Evolutionary conservation across 1,140 invertebrate species (phyloP).

Genomic region (Papilio machaon): DNA sequence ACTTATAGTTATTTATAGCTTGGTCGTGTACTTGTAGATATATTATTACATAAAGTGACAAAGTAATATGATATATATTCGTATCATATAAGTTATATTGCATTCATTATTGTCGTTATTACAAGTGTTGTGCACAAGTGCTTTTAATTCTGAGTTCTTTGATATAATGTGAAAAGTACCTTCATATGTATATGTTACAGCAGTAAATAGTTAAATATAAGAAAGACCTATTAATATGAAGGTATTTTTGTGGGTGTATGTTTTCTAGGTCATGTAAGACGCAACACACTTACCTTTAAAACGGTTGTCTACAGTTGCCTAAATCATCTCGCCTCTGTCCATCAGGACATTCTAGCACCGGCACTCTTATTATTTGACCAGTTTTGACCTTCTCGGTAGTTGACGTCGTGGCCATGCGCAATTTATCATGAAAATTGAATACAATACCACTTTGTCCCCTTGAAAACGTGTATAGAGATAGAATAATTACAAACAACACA

Average conservation of each 20-base stretch:
- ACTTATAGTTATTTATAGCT: constrained; percentile 7
- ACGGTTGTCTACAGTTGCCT: constrained; percentile 57
- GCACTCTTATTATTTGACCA: constrained; percentile 67
- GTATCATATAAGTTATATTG: background rate
- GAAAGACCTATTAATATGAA: background rate
- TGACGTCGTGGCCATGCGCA: constrained; percentile 55
- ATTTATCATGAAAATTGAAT: constrained; percentile 72
- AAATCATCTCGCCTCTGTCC: constrained; percentile 59
- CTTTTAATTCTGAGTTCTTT: background rate
- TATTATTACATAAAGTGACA: background rate
- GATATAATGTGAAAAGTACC: background rate
- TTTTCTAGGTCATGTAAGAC: background rate
- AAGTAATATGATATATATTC: background rate
- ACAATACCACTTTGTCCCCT: constrained; percentile 51
- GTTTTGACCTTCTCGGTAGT: constrained; percentile 53
- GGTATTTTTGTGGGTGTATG: background rate
- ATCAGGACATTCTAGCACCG: constrained; percentile 60
- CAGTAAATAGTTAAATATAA: background rate
- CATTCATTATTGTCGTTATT: background rate
- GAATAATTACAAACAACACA: constrained; percentile 58
- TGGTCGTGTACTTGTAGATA: background rate
- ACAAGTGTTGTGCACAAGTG: background rate
- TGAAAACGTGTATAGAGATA: constrained; percentile 48
- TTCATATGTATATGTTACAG: background rate
- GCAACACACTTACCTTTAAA: constrained; percentile 56